phyloP scores from a whole-genome alignment of 2,113 vertebrate species.

The Pica pica region DNA sequence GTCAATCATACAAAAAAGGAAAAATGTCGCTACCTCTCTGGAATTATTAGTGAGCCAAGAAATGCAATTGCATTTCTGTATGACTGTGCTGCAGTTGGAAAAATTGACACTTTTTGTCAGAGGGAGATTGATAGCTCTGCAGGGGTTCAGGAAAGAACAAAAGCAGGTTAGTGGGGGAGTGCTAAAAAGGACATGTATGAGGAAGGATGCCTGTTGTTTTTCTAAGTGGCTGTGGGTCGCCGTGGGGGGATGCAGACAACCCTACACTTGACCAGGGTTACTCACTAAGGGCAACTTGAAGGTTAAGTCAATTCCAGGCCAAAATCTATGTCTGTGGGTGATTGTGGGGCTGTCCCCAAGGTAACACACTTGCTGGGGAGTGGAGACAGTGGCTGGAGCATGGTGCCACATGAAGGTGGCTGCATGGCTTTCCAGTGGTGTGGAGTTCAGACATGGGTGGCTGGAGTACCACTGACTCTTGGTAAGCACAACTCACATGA shows the following conservation, averaged over 20 bases:
- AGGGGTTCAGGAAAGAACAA: neutral
- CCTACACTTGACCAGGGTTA: neutral
- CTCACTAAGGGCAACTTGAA: neutral
- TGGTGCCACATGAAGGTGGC: neutral
- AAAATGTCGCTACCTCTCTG: neutral
- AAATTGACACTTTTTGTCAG: neutral
- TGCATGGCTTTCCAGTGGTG: fast-evolving
- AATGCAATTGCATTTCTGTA: neutral
- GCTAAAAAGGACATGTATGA: neutral
- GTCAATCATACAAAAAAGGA: neutral
- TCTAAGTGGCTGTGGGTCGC: neutral
- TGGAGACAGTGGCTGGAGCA: neutral
- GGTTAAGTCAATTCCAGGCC: neutral
- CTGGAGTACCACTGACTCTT: neutral
- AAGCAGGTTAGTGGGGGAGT: neutral
- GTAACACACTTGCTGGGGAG: neutral
- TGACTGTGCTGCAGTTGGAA: neutral
- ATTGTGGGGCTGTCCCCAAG: neutral
- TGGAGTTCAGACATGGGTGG: neutral
- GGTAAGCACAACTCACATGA: neutral
- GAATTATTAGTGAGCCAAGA: slow-evolving; percentile 4
- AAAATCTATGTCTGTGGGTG: neutral
- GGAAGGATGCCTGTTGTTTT: neutral
- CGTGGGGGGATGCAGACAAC: neutral
- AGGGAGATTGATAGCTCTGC: neutral